phyloP scores from a whole-genome alignment of 2,888 invertebrate species.

The Apantesis nais region DNA sequence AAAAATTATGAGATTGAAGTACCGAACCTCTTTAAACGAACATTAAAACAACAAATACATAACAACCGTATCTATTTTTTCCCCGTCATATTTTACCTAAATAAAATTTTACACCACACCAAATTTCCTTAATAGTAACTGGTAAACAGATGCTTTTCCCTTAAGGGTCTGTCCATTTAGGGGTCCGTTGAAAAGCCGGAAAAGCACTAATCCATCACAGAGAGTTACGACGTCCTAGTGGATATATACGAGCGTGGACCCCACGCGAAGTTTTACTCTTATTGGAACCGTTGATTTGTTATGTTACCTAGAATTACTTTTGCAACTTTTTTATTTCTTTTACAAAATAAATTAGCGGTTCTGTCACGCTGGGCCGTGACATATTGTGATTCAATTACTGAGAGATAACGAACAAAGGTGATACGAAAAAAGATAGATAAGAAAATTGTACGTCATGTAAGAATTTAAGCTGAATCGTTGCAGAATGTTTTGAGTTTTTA shows the following conservation, averaged over 20 bases:
- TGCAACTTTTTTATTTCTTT: no score
- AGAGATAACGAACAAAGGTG: no score
- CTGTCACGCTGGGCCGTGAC: no score
- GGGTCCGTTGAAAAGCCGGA: slow-evolving; percentile 77
- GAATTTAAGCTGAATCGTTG: no score
- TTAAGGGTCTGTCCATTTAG: slow-evolving; percentile 61
- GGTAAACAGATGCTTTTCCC: slow-evolving; percentile 49
- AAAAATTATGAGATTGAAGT: no score
- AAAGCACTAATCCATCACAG: slow-evolving; percentile 20
- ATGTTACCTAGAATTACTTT: neutral
- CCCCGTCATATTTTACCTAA: slow-evolving; percentile 23
- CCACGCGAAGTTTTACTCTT: slow-evolving; percentile 48
- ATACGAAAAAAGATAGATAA: no score
- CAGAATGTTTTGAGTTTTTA: no score
- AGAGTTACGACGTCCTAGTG: slow-evolving; percentile 61
- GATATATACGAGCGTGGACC: slow-evolving; percentile 60
- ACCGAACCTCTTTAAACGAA: no score
- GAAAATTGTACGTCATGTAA: no score
- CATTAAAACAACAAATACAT: neutral
- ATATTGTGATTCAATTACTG: no score
- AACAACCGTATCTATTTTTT: neutral
- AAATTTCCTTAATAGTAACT: slow-evolving; percentile 44
- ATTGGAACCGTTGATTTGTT: slow-evolving; percentile 37
- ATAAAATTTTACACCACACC: slow-evolving; percentile 40
- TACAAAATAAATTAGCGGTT: no score